Base-by-base conservation (phyloP, 2,797 vertebrate genomes). In the Rhynchonycteris naso region DNA sequence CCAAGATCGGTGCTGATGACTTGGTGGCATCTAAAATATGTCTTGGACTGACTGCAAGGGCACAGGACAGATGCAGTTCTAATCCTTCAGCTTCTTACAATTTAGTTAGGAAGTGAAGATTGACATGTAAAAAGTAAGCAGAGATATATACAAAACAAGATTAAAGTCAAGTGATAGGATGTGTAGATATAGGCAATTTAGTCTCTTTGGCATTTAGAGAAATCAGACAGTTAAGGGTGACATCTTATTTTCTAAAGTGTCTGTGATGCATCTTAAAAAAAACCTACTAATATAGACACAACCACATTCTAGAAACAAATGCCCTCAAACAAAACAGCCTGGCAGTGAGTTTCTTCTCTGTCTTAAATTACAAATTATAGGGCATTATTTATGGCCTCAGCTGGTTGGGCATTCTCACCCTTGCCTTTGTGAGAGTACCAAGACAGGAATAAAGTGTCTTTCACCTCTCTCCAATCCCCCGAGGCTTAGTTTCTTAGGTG, bases 181-280 rank as follows among this genome's bases (percentile, higher is more conserved):
- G 14, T 71, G 12, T 71, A 54, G 7, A 38, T 74, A 63, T 9
- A 58, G 52, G 30, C 5, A 81, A 61, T n/a, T 61, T 72, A 61
- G 13, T 65, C n/a, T 38, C 85, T 54, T 38, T 63, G 94, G 26
- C 58, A n/a, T 86, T 68, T 43, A 90, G 75, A 90, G 13, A 33
- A 83, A 30, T 69, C 71, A 90, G 89, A 50, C 63, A 56, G n/a
- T 82, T 61, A 78, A 52, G 59, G 63, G 83, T 87, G 65, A 61
- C 65, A 90, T 43, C 68, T 75, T 75, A 65, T 82, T 94, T 82
- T 90, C 81, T 90, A 74, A 83, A 83, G 69, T 74, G 65, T 54
- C 88, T 79, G 2, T 19, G 61, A 61, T 87, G 18, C 22, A 83
- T 54, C 66, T 75, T 90, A 50, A 92, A 87, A 28, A 43, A 16